Evolutionary conservation across 2,113 vertebrate genomes (phyloP), one percentile per base, ranked within the genome.

Genomic region (Bubo blakistoni): DNA sequence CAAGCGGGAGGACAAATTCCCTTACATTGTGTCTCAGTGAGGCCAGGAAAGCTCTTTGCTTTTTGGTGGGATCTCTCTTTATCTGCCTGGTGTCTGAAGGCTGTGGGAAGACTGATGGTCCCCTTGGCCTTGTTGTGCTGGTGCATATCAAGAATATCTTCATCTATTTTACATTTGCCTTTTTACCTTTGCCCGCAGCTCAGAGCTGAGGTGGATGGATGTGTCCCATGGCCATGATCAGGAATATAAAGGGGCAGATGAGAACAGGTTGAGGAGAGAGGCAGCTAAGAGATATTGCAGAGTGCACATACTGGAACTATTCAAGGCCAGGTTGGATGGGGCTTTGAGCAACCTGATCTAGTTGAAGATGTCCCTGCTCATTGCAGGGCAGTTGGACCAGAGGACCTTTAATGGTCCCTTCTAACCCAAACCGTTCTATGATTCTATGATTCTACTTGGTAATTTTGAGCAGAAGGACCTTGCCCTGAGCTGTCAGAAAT

Each of bases 11-110:
- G 34, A 29, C 9, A 42, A 54, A 73, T 30, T 22, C 72, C 80
- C 36, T 7, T 13, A 4, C 0, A 0, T 16, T 0, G 0, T 44
- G 20, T 79, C 61, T 40, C 52, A 7, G 46, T 20, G 61, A 36
- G 59, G 18, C 26, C 36, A 59, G 40, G 24, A 34, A 27, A 80
- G 54, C 70, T 59, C 42, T 70, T 46, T 76, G 84, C 22, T 65
- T 54, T 82, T 42, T 55, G 69, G 25, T n/a, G 84, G 59, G 59
- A 10, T 16, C 24, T 55, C 46, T 82, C 32, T 29, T 32, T 27
- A 1, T 10, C 70, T 88, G 54, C 86, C 40, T 24, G 36, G 22
- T 49, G 6, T 52, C 55, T 74, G 86, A 46, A 79, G 57, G 78
- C 69, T 71, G 42, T 82, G 81, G 74, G 49, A 38, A 21, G 73